Base-by-base conservation (phyloP, 2,113 vertebrate species). In the Pica pica region DNA sequence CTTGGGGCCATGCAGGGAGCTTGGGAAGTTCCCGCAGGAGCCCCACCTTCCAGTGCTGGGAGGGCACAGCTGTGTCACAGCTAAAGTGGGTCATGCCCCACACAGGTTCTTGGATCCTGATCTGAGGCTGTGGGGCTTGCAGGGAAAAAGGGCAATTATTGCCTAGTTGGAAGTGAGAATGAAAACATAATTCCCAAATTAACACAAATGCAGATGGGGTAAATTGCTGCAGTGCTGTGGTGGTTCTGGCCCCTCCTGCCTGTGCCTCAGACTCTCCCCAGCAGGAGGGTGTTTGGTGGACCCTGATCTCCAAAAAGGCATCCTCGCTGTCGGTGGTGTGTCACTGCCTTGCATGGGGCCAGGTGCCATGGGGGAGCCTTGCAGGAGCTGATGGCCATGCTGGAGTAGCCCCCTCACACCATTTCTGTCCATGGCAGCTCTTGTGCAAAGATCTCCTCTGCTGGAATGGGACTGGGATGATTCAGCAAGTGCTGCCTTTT, bases 261-360 rank as follows among this genome's bases (percentile, higher is more conserved):
- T 42, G 35, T 60, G 60, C 30, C 55, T 77, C 64, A 11, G 17
- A 4, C 16, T 4, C 1, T 55, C 35, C 22, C 16, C 42, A 5
- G 18, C n/a, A 57, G 47, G 23, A 61, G 13, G n/a, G n/a, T 1
- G 8, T 26, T 41, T 49, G 16, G 50, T 14, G 44, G 53, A 6
- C 42, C 28, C 9, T 2, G 7, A 6, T 39, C 35, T 55, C 56
- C 1, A 6, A 35, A 53, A 42, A 41, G 30, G 46, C 6, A 3
- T 30, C 19, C 35, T 46, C 0, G 6, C 59, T 35, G 10, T 20
- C 0, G 1, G 14, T 10, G 47, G 47, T 3, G 15, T 8, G 4
- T n/a, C 0, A 3, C 47, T 0, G 3, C 52, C 35, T 28, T 1
- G 4, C 0, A 1, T 1, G 2, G 26, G 44, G 44, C 47, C 0